Evolutionary conservation across 2,888 invertebrate species (phyloP).

Genomic region (Pilophorus perplexus): DNA sequence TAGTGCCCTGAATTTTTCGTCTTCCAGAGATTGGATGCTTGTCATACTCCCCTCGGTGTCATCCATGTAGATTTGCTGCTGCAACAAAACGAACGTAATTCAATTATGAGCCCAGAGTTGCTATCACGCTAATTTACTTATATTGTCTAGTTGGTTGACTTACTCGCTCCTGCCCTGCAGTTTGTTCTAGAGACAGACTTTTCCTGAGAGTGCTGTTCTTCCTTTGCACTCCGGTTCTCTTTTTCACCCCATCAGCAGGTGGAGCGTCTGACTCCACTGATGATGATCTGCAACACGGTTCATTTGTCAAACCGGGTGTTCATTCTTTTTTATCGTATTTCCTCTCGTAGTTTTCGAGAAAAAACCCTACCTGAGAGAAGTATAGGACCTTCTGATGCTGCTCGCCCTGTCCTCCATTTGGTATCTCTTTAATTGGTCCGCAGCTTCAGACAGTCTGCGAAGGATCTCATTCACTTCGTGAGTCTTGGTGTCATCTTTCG

Average conservation of each 20-base stretch:
- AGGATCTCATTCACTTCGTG: slow-evolving; percentile 54
- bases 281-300: slow-evolving; percentile 56
- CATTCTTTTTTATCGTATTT: background rate
- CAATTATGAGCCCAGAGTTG: too few relatives aligned
- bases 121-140: too few relatives aligned
- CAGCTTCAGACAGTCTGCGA: slow-evolving; percentile 66
- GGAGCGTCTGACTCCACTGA: slow-evolving; percentile 66
- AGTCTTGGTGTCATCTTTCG: slow-evolving; percentile 51
- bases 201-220: slow-evolving; percentile 63
- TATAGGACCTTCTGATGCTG: slow-evolving; percentile 52
- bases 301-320: background rate
- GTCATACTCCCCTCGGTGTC: slow-evolving; percentile 67
- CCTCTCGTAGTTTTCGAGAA: too few relatives aligned
- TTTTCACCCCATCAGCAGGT: slow-evolving; percentile 51
- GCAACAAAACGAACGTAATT: background rate
- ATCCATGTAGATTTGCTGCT: slow-evolving; percentile 53
- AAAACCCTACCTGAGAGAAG: slow-evolving; percentile 44
- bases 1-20: slow-evolving; percentile 49
- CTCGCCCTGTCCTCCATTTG: slow-evolving; percentile 58
- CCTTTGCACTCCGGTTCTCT: slow-evolving; percentile 48
- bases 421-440: slow-evolving; percentile 64
- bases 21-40: slow-evolving; percentile 75
- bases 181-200: slow-evolving; percentile 71
- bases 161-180: slow-evolving; percentile 54
- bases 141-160: too few relatives aligned